phyloP scores from a whole-genome alignment of 1,140 invertebrate genomes.

The Maniola jurtina region DNA sequence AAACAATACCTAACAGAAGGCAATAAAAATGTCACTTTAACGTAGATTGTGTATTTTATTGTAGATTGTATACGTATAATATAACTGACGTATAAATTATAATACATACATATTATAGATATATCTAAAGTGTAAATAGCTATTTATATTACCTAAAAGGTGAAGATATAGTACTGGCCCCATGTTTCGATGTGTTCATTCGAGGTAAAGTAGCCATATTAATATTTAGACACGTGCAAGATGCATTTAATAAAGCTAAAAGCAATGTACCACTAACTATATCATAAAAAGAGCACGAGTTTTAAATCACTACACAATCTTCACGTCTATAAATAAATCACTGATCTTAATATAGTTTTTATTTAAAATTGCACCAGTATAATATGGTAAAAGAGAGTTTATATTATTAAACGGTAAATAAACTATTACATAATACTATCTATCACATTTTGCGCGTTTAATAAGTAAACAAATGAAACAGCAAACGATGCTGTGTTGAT shows the following conservation, averaged over 20 bases:
- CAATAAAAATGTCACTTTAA: too few species aligned
- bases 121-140: not conserved
- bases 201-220: constrained; percentile 70
- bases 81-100: not conserved
- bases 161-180: constrained; percentile 47
- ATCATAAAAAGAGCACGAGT: constrained; percentile 38
- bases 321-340: constrained; percentile 33
- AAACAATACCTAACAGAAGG: too few species aligned
- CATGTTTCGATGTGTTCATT: constrained; percentile 61
- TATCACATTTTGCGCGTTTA: constrained; percentile 14
- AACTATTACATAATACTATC: too few species aligned
- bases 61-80: too few species aligned
- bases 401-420: not conserved
- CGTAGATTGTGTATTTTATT: too few species aligned
- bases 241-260: constrained; percentile 14
- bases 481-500: constrained; percentile 32
- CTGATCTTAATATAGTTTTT: not conserved
- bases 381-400: not conserved
- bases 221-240: constrained; percentile 22
- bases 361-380: not conserved
- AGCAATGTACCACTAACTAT: constrained; percentile 20
- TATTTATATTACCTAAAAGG: constrained; percentile 55
- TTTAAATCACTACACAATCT: constrained; percentile 35
- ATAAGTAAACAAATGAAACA: constrained; percentile 41
- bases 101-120: not conserved